These are phyloP conservation scores for Homarus americanus DNA, from an alignment of 1,140 invertebrate species.

Conservation along the genomic window DNA sequence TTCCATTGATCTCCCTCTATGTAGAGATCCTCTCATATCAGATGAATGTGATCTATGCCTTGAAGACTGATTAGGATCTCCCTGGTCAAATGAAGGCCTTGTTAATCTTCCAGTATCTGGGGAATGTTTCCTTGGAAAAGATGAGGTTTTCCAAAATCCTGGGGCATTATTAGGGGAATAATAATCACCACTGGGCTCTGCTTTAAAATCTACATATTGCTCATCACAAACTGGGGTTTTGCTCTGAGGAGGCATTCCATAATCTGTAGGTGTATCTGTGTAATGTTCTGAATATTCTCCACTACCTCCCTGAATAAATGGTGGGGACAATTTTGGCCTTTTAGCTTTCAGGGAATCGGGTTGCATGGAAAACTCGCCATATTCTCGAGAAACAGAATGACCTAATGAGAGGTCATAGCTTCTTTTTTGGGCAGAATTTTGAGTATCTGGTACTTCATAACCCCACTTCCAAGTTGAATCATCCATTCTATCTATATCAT, in stretches of 20 bases:
- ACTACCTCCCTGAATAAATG: not conserved
- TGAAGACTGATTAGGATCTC: not conserved
- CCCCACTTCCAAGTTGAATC: conserved; percentile 34
- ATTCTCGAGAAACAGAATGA: not conserved
- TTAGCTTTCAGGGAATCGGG: not conserved
- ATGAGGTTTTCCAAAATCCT: not conserved
- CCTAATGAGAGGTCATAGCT: conserved; percentile 8
- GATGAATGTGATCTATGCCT: not conserved
- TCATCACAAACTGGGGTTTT: conserved; percentile 5
- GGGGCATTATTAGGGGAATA: not conserved
- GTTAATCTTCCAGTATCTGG: conserved; percentile 10
- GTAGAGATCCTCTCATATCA: not conserved
- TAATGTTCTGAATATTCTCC: conserved; percentile 11
- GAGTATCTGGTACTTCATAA: not conserved
- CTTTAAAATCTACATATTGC: not conserved
- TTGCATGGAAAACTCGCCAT: not conserved
- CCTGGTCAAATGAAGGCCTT: not conserved
- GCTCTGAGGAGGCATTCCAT: not conserved
- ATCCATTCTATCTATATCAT: not conserved
- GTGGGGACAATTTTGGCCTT: conserved; percentile 18
- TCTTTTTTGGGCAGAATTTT: conserved; percentile 16
- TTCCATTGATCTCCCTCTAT: conserved; percentile 14
- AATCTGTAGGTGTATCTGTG: not conserved
- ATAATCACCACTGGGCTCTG: not conserved
- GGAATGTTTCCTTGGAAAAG: not conserved